Conservation (phyloP, 2,888 invertebrate genomes). For the Eumacrocentrus americanus region DNA sequence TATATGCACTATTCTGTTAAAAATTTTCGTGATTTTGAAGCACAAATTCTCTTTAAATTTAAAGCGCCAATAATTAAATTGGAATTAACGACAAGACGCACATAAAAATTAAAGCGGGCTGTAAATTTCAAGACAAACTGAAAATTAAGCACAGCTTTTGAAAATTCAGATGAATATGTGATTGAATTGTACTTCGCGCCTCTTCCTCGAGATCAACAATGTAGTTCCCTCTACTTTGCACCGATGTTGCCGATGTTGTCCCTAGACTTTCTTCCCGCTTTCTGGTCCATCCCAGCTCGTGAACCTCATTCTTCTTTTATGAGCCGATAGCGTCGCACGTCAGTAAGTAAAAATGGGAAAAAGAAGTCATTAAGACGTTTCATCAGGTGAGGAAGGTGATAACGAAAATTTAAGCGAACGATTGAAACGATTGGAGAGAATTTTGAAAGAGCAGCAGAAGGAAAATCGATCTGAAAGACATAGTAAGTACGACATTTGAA, state of each 20-base stretch:
- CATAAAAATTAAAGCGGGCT: too few relatives aligned
- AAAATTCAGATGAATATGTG: too few relatives aligned
- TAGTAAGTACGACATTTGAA: background rate
- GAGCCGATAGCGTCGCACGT: background rate
- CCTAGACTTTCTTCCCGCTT: background rate
- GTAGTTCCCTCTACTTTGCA: background rate
- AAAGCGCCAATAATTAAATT: too few relatives aligned
- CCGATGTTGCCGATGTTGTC: background rate
- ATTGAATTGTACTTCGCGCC: background rate
- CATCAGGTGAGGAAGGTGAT: background rate
- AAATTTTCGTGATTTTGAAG: too few relatives aligned
- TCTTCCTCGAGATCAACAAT: background rate
- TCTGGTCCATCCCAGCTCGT: background rate
- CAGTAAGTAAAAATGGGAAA: background rate
- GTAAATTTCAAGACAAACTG: too few relatives aligned
- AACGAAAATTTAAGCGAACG: background rate
- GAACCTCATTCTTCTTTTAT: background rate
- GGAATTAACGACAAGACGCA: too few relatives aligned
- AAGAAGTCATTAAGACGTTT: background rate
- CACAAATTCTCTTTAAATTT: too few relatives aligned
- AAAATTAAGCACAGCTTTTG: too few relatives aligned
- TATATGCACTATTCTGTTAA: too few relatives aligned
- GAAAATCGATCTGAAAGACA: background rate
- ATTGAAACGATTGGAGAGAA: background rate
- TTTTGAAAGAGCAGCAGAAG: background rate